Percentiles rank a stretch among this genome's conserved stretches.
phyloP scores from a whole-genome alignment of 37 sponge, comb jelly and placozoan genomes.

The Diacarnus erythraeanus region DNA sequence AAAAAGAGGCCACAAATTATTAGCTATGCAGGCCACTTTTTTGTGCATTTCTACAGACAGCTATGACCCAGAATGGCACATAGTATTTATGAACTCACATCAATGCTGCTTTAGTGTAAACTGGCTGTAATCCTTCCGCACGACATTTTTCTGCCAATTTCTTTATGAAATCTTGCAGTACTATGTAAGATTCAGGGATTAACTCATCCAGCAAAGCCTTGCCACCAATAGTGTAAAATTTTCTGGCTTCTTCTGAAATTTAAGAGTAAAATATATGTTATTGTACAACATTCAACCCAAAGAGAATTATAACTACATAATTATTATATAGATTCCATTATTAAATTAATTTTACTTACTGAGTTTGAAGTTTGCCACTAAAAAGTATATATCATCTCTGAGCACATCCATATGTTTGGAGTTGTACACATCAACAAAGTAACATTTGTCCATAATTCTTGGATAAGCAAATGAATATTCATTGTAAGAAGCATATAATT shows the following conservation, averaged over 20 bases:
- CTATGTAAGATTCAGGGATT: conserved; percentile 66
- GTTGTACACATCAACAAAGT: conserved; percentile 47
- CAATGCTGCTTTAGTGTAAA: conserved; percentile 47
- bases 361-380: no score
- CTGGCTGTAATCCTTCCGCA: conserved; percentile 32
- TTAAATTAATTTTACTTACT: no score
- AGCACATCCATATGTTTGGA: conserved; percentile 31
- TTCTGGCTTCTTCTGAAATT: no score
- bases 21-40: no score
- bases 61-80: no score
- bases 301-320: neutral
- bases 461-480: conserved; percentile 21
- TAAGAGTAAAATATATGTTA: no score
- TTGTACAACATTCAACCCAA: no score
- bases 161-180: conserved; percentile 57
- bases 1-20: no score
- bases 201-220: conserved; percentile 52
- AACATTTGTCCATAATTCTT: neutral
- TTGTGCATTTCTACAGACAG: no score
- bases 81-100: no score
- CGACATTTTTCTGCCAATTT: conserved; percentile 25
- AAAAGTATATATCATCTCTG: conserved; percentile 64
- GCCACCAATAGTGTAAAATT: no score
- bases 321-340: neutral
- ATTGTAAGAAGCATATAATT: conserved; percentile 36